These are phyloP conservation scores for Halesus radiatus DNA, from an alignment of 1,140 invertebrate genomes.

Conservation along the genomic window DNA sequence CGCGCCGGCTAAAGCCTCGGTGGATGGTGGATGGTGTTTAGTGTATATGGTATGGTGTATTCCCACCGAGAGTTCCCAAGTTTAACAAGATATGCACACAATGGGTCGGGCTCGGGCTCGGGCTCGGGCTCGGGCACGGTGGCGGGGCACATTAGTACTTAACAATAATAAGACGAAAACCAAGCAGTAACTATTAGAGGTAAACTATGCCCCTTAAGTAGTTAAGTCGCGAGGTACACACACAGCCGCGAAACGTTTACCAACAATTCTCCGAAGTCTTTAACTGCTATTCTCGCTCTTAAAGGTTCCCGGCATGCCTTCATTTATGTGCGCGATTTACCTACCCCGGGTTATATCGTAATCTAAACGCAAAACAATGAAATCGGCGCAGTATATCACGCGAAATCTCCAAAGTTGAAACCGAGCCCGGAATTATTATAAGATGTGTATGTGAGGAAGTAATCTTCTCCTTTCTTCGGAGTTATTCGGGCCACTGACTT, in stretches of 20 bases:
- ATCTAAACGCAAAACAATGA: slow-evolving; percentile 59
- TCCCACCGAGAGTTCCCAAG: slow-evolving; percentile 39
- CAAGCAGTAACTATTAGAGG: slow-evolving; percentile 58
- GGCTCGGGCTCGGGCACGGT: background rate
- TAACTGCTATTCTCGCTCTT: slow-evolving; percentile 50
- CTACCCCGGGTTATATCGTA: slow-evolving; percentile 55
- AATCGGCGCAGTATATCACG: slow-evolving; percentile 57
- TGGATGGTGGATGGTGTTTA: too few relatives aligned
- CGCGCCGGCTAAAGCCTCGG: slow-evolving; percentile 26
- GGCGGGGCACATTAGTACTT: slow-evolving; percentile 40
- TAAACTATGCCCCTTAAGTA: slow-evolving; percentile 58
- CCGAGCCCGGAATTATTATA: slow-evolving; percentile 52
- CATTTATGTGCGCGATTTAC: slow-evolving; percentile 49
- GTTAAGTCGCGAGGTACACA: slow-evolving; percentile 56
- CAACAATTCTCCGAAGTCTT: slow-evolving; percentile 52
- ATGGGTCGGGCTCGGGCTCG: slow-evolving; percentile 18
- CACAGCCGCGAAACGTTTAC: slow-evolving; percentile 37
- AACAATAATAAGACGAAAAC: slow-evolving; percentile 57
- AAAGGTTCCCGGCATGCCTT: slow-evolving; percentile 42
- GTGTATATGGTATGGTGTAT: background rate
- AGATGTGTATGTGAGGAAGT: slow-evolving; percentile 33
- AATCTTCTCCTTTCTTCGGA: slow-evolving; percentile 38
- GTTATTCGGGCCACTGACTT: slow-evolving; percentile 32
- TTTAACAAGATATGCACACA: slow-evolving; percentile 58
- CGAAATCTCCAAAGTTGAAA: slow-evolving; percentile 57